Conservation (phyloP, 2,888 invertebrate species). For the Subacronicta megacephala region DNA sequence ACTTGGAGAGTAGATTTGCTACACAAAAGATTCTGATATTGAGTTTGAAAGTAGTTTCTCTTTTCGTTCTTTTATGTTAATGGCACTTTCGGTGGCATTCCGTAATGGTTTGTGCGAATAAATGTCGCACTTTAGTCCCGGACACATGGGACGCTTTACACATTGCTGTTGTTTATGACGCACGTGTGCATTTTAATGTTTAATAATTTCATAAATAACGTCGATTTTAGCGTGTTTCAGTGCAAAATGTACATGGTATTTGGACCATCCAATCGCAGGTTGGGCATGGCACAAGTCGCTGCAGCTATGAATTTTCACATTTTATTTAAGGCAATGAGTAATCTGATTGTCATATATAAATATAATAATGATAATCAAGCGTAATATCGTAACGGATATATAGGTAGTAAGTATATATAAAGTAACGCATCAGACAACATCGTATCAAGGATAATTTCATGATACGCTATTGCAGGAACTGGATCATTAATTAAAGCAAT, state of each 20-base stretch:
- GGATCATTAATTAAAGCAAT: too few species aligned
- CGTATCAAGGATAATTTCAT: too few species aligned
- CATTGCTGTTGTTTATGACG: constrained; percentile 68
- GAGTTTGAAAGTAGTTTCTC: constrained; percentile 88
- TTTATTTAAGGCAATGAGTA: too few species aligned
- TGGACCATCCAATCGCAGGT: constrained; percentile 1
- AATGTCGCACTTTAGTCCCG: constrained; percentile 76
- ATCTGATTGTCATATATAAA: too few species aligned
- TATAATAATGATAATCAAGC: too few species aligned
- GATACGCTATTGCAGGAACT: too few species aligned
- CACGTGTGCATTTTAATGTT: constrained; percentile 59
- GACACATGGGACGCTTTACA: constrained; percentile 70
- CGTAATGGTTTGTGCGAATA: constrained; percentile 83
- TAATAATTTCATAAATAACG: constrained; percentile 60
- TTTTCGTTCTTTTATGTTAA: constrained; percentile 86
- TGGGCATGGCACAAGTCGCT: background rate
- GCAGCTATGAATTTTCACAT: too few species aligned
- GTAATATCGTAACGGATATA: too few species aligned
- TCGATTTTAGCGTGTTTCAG: constrained; percentile 44
- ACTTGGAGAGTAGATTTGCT: constrained; percentile 85
- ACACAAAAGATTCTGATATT: constrained; percentile 89
- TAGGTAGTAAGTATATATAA: too few species aligned
- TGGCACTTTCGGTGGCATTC: constrained; percentile 82
- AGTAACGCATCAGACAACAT: too few species aligned
- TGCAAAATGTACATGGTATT: constrained; percentile 23